Percentiles rank a stretch among this genome's conserved stretches.
These are phyloP conservation scores for Trichosurus vulpecula DNA, from an alignment of 2,797 vertebrate species.

Conservation along the genomic window DNA sequence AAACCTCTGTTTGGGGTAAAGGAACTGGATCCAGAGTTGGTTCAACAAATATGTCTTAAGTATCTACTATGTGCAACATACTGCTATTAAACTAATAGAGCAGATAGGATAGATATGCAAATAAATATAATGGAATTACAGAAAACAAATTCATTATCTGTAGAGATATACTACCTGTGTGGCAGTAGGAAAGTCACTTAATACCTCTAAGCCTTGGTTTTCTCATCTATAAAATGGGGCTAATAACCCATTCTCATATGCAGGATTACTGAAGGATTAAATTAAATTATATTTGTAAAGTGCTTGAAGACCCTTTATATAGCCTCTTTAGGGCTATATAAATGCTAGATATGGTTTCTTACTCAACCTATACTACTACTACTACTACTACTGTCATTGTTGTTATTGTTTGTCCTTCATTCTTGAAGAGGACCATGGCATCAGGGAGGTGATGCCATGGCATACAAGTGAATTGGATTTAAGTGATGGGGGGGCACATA, in stretches of 20 bases:
- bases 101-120: not conserved
- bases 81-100: not conserved
- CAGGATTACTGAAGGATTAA: not conserved
- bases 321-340: not conserved
- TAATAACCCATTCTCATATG: not conserved
- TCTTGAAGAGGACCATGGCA: no score
- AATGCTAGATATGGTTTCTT: not conserved
- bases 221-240: not conserved
- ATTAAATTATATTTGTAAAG: not conserved
- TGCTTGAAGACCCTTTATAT: not conserved
- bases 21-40: not conserved
- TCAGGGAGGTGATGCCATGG: no score
- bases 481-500: not conserved
- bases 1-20: slow-evolving; percentile 10
- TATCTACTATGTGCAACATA: not conserved
- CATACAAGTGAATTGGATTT: no score
- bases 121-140: not conserved
- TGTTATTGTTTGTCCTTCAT: no score
- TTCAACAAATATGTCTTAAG: not conserved
- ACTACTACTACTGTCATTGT: not conserved
- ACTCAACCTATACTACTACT: not conserved
- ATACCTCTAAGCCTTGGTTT: not conserved
- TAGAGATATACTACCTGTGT: not conserved
- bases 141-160: not conserved
- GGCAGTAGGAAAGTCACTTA: not conserved